phyloP scores from a whole-genome alignment of 2,888 invertebrate species.

The Alviniconcha strummeri region DNA sequence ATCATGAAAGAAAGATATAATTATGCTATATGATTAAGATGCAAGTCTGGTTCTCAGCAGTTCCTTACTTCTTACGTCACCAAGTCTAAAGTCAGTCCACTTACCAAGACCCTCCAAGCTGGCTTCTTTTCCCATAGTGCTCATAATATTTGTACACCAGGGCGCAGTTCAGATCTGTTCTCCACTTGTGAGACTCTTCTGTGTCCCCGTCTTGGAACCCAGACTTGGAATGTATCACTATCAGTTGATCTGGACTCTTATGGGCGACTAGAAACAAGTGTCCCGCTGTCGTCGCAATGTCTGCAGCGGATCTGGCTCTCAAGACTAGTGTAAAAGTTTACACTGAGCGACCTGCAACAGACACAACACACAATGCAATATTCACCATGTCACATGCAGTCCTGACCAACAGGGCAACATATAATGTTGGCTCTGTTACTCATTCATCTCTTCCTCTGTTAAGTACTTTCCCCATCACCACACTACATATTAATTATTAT shows the following conservation, averaged over 20 bases:
- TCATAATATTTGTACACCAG: constrained; percentile 47
- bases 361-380: not conserved
- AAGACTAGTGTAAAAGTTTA: not conserved
- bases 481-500: no score
- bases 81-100: constrained; percentile 14
- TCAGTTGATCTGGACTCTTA: not conserved
- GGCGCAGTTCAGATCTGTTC: not conserved
- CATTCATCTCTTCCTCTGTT: no score
- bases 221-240: not conserved
- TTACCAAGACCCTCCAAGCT: constrained; percentile 64
- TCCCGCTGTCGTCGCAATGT: constrained; percentile 25
- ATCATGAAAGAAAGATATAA: no score
- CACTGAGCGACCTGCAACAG: not conserved
- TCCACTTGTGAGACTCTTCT: constrained; percentile 24
- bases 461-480: no score
- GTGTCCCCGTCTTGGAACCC: not conserved
- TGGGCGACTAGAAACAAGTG: constrained; percentile 11
- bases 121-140: constrained; percentile 63
- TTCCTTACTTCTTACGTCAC: no score
- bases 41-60: no score
- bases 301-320: constrained; percentile 28
- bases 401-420: no score
- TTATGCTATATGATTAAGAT: no score
- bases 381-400: no score
- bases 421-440: no score